phyloP scores from a whole-genome alignment of 2,113 vertebrate genomes.

The Pteropus alecto region DNA sequence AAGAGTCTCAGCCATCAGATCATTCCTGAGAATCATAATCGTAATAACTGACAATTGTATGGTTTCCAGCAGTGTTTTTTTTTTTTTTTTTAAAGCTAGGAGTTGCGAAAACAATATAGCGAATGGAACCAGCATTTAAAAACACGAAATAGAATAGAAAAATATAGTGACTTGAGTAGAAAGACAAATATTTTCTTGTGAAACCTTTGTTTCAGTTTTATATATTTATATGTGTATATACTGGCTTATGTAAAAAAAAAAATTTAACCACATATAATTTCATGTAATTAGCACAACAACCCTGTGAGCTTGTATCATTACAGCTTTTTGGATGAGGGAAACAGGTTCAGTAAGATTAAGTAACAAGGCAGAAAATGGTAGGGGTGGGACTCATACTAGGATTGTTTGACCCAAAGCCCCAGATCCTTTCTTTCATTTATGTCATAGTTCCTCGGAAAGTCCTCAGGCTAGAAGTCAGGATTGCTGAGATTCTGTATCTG shows the following conservation, averaged over 20 bases:
- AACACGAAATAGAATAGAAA: neutral
- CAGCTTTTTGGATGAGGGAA: neutral
- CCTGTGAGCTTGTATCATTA: neutral
- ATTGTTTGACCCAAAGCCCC: neutral
- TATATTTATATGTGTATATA: neutral
- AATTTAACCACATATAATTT: neutral
- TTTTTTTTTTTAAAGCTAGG: neutral
- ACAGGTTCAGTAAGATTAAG: constrained; percentile 12
- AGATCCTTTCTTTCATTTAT: neutral
- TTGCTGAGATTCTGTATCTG: neutral
- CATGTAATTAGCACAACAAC: neutral
- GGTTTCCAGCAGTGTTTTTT: neutral
- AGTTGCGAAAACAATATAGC: neutral
- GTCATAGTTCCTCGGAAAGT: neutral
- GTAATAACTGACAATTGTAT: neutral
- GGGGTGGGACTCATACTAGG: neutral
- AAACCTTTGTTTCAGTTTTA: neutral
- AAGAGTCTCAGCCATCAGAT: neutral
- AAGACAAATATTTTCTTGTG: constrained; percentile 8
- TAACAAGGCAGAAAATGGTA: neutral
- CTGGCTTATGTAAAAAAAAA: neutral
- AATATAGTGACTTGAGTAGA: neutral
- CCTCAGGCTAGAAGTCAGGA: neutral
- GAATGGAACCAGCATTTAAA: neutral
- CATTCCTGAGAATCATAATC: neutral